Conservation (phyloP, 2,797 vertebrate genomes). For the Hoplostethus atlanticus region DNA sequence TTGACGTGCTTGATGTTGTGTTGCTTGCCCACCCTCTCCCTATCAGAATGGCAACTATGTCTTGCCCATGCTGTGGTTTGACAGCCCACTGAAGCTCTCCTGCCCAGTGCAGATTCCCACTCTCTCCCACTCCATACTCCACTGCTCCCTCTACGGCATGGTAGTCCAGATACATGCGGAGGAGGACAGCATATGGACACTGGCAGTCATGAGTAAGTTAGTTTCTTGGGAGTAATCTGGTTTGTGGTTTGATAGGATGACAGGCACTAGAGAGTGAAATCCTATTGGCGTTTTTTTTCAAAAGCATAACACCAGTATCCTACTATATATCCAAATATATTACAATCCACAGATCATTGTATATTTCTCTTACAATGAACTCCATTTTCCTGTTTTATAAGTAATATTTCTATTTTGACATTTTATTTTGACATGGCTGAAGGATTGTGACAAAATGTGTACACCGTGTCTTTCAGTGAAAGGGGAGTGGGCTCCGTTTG, state of each 20-base stretch:
- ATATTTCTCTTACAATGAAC: not conserved
- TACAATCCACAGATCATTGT: not conserved
- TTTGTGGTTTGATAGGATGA: not conserved
- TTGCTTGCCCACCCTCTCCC: not conserved
- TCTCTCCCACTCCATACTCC: slow-evolving; percentile 45
- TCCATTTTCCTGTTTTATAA: no score
- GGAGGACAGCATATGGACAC: slow-evolving; percentile 34
- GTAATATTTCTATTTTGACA: no score
- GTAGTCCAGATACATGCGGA: slow-evolving; percentile 62
- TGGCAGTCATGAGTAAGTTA: slow-evolving; percentile 67
- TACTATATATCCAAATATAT: not conserved
- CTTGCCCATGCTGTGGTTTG: slow-evolving; percentile 82
- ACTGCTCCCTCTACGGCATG: slow-evolving; percentile 80
- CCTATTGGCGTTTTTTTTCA: not conserved
- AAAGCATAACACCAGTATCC: not conserved
- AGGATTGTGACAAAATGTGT: not conserved
- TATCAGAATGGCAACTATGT: slow-evolving; percentile 81
- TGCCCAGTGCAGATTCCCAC: slow-evolving; percentile 69
- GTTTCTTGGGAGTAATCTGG: not conserved
- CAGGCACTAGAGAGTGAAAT: not conserved
- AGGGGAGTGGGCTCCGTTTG: slow-evolving; percentile 66
- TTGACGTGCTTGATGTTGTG: not conserved
- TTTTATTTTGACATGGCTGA: no score
- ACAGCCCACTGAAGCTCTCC: slow-evolving; percentile 77
- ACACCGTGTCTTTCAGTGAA: slow-evolving; percentile 65